Base-by-base conservation (phyloP, 2,797 vertebrate genomes). In the Coilia nasus region DNA sequence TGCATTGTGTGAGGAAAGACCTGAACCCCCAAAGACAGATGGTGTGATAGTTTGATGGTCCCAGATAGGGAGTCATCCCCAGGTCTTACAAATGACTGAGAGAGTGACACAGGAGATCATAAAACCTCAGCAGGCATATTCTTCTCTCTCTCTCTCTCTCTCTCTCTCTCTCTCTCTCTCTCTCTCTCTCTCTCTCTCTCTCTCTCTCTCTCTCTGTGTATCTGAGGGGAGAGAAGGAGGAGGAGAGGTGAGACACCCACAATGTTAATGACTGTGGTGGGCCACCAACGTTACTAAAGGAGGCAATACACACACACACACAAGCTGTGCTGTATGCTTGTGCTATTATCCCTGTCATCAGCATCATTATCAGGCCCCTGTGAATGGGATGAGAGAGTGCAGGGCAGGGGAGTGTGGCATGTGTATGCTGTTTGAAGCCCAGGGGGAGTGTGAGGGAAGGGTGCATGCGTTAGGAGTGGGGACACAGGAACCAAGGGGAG, bases 211-310 rank as follows among this genome's bases (percentile, higher is more conserved):
- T 62, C 21, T 23, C 17, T 59, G 62, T n/a, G 3, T 28, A 25
- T 44, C 28, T 75, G 28, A 19, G 71, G 71, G 1, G 71, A 9
- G n/a, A 67, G 35, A 46, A 23, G 46, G 81, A 21, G 67, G 5
- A 35, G 25, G 12, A 71, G 41, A 75, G 62, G 59, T 83, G 81
- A 84, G 21, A 25, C 54, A 47, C 83, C 81, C 78, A 47, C 21
- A 35, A 35, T 2, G 6, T 87, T 88, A 89, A 71, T 89, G 59
- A 87, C 71, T 44, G 71, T 19, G 35, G 71, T 78, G 19, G 91
- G 87, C 87, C 89, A 87, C 87, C 84, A 89, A 82, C 90, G 86
- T 89, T 80, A 81, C 23, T 19, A 78, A 88, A 19, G 84, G 88
- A 83, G 87, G 90, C 92, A 90, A 89, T 81, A 56, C 54, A 56